These are phyloP conservation scores for Grapholita molesta DNA, from an alignment of 1,140 invertebrate species.

Conservation along the genomic window DNA sequence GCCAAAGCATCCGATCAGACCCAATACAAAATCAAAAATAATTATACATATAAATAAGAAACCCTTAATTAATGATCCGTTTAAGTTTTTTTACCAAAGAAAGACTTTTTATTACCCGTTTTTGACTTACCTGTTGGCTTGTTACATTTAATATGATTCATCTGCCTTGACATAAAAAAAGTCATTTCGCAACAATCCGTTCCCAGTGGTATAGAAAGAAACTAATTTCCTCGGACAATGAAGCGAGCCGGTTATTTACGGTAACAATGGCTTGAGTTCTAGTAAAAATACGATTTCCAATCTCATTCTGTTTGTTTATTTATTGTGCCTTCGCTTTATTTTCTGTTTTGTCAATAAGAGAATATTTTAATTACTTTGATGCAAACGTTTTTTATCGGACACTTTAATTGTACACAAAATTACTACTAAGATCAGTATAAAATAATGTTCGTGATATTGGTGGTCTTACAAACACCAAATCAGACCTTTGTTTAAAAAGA, in stretches of 20 bases:
- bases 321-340: not conserved
- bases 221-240: slow-evolving; percentile 24
- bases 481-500: too few species aligned
- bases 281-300: slow-evolving; percentile 24
- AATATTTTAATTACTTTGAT: not conserved
- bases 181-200: slow-evolving; percentile 15
- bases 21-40: too few species aligned
- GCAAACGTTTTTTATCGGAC: too few species aligned
- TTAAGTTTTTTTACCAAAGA: too few species aligned
- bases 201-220: slow-evolving; percentile 18
- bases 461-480: too few species aligned
- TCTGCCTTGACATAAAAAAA: not conserved
- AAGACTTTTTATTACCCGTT: too few species aligned
- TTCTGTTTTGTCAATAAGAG: not conserved
- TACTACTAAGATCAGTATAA: too few species aligned
- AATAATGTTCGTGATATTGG: too few species aligned
- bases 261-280: slow-evolving; percentile 19
- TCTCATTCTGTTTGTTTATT: slow-evolving; percentile 21
- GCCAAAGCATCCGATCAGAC: too few species aligned
- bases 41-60: too few species aligned
- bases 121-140: not conserved
- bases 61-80: too few species aligned
- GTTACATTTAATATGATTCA: not conserved
- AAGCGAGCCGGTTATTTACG: slow-evolving; percentile 17
- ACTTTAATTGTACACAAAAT: too few species aligned